Percentiles rank a stretch among this genome's conserved stretches.
Evolutionary conservation across 1,140 invertebrate species (phyloP).

Genomic region (Hirudo medicinalis): DNA sequence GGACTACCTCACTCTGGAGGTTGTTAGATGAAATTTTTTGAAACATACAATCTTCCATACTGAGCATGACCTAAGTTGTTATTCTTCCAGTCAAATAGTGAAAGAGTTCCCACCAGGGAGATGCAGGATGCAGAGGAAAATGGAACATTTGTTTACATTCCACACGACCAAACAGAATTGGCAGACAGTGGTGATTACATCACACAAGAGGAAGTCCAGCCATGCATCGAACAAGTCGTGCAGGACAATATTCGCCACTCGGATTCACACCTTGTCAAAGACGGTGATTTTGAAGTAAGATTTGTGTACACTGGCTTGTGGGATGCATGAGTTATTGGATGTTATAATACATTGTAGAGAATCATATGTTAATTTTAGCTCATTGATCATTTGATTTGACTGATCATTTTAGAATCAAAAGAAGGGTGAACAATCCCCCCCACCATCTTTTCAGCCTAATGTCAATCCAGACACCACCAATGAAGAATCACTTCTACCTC

Average conservation of each 20-base stretch:
- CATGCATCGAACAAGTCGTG: neutral
- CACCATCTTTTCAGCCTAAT: conserved; percentile 6
- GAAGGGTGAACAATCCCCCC: conserved; percentile 5
- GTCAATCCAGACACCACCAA: conserved; percentile 21
- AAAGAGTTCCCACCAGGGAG: conserved; percentile 59
- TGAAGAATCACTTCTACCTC: conserved; percentile 21
- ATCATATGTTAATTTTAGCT: no score
- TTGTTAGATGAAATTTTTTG: conserved; percentile 24
- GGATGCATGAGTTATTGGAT: no score
- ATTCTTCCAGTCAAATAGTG: conserved; percentile 51
- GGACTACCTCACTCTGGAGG: conserved; percentile 31
- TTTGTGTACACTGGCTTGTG: no score
- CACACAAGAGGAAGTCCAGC: conserved; percentile 1
- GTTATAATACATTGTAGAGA: no score
- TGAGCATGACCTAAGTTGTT: conserved; percentile 9
- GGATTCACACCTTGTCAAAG: neutral
- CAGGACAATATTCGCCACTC: neutral
- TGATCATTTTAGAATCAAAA: neutral
- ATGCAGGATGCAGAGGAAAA: conserved; percentile 48
- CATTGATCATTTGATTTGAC: neutral
- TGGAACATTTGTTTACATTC: conserved; percentile 45
- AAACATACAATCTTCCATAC: neutral
- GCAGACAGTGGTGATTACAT: neutral
- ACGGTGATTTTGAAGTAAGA: no score
- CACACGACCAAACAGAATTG: conserved; percentile 24